A percentile compares a stretch with the other conserved stretches of the same genome.
phyloP scores from a whole-genome alignment of 2,888 invertebrate species.

The Amblyjoppa proteus region DNA sequence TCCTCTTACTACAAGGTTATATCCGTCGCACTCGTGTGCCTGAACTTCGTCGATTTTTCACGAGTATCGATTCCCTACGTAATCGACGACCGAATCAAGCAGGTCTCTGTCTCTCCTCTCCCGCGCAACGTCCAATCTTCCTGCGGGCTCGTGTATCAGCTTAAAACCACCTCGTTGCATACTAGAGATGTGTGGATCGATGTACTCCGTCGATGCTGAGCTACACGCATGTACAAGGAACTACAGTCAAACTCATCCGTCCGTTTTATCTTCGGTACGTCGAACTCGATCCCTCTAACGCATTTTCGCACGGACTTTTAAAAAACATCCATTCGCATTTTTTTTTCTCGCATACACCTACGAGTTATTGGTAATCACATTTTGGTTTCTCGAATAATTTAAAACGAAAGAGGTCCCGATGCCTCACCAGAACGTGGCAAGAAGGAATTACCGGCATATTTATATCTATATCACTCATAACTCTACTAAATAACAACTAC shows the following conservation, averaged over 20 bases:
- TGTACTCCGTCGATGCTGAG: constrained; percentile 43
- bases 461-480: no score
- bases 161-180: constrained; percentile 40
- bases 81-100: constrained; percentile 60
- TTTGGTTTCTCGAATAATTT: no score
- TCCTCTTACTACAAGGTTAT: constrained; percentile 63
- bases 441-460: no score
- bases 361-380: no score
- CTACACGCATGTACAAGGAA: neutral
- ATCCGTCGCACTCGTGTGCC: constrained; percentile 40
- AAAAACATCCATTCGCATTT: neutral
- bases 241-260: neutral
- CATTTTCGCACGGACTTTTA: neutral
- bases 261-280: neutral
- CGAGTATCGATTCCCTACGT: constrained; percentile 74
- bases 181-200: constrained; percentile 47
- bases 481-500: no score
- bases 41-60: constrained; percentile 78
- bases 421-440: no score
- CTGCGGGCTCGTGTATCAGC: constrained; percentile 24
- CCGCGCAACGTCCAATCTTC: constrained; percentile 37
- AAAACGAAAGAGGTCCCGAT: no score
- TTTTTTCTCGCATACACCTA: no score
- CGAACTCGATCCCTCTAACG: constrained; percentile 4
- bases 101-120: constrained; percentile 19